Conservation (phyloP, 2,113 vertebrate species). For the Sminthopsis crassicaudata region DNA sequence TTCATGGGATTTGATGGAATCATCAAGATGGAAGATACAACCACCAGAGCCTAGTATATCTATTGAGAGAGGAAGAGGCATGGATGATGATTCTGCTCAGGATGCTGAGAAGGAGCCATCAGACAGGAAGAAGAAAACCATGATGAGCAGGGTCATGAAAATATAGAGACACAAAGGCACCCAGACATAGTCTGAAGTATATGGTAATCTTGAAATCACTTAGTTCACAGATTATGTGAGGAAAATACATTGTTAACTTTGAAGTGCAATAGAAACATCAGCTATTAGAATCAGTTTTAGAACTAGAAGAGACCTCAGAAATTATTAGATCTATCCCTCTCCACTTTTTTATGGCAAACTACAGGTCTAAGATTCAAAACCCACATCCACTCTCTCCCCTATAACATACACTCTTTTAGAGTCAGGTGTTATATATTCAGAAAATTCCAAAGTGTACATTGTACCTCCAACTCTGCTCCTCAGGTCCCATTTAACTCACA, state of each 20-base stretch:
- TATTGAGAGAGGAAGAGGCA: too few species aligned
- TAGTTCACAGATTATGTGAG: background rate
- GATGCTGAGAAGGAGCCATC: background rate
- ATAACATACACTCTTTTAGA: background rate
- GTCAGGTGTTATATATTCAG: background rate
- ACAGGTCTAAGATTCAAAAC: background rate
- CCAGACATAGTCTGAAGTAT: background rate
- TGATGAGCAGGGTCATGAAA: background rate
- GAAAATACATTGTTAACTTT: background rate
- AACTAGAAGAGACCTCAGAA: background rate
- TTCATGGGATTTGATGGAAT: background rate
- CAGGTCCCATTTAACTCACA: background rate
- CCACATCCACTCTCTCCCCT: background rate
- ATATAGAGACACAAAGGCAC: background rate
- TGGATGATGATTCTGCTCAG: background rate
- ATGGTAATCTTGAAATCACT: background rate
- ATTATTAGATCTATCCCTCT: too few species aligned
- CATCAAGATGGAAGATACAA: background rate
- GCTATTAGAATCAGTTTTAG: background rate
- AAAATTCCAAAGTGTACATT: background rate
- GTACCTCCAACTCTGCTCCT: background rate
- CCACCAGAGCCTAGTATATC: background rate
- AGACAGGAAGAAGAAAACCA: too few species aligned
- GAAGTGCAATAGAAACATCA: background rate
- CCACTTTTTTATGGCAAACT: background rate